Evolutionary conservation across 2,113 vertebrate species (phyloP).

Genomic region (Plectropomus leopardus): DNA sequence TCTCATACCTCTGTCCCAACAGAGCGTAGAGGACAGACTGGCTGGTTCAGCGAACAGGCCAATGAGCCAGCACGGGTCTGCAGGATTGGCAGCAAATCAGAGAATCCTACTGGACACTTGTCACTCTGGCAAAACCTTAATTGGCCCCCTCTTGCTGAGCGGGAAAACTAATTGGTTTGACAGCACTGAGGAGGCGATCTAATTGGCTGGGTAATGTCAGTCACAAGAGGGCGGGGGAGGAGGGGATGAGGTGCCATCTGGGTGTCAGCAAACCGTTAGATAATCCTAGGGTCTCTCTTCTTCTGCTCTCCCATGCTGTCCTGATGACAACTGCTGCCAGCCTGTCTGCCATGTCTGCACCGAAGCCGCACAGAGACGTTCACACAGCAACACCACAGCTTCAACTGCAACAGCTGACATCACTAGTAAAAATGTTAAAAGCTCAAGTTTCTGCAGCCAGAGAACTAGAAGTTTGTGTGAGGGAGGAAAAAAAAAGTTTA

Average conservation of each 20-base stretch:
- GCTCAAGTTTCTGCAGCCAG: constrained; percentile 19
- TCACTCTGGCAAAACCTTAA: constrained; percentile 63
- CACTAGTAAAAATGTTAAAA: constrained; percentile 20
- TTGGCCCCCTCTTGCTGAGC: constrained; percentile 55
- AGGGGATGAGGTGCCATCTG: constrained; percentile 70
- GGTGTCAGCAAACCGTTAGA: constrained; percentile 79
- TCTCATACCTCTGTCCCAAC: neutral
- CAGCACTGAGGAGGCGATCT: constrained; percentile 61
- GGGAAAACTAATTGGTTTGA: constrained; percentile 74
- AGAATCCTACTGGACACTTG: constrained; percentile 60
- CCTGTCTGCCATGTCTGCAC: constrained; percentile 39
- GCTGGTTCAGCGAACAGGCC: constrained; percentile 17
- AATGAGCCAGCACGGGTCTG: constrained; percentile 6
- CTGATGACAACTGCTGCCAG: constrained; percentile 69
- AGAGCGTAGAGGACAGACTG: constrained; percentile 17
- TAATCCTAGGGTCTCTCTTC: constrained; percentile 71
- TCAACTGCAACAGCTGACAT: constrained; percentile 42
- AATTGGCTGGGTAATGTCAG: constrained; percentile 81
- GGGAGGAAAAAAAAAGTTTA: neutral
- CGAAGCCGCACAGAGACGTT: constrained; percentile 8
- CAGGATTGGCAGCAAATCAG: constrained; percentile 38
- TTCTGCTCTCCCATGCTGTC: constrained; percentile 39
- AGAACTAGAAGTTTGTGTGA: neutral
- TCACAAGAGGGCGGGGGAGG: constrained; percentile 39
- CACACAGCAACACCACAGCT: constrained; percentile 5